A percentile compares a stretch with the other conserved stretches of the same genome.
phyloP scores from a whole-genome alignment of 2,888 invertebrate species.

The Netelia melanura region DNA sequence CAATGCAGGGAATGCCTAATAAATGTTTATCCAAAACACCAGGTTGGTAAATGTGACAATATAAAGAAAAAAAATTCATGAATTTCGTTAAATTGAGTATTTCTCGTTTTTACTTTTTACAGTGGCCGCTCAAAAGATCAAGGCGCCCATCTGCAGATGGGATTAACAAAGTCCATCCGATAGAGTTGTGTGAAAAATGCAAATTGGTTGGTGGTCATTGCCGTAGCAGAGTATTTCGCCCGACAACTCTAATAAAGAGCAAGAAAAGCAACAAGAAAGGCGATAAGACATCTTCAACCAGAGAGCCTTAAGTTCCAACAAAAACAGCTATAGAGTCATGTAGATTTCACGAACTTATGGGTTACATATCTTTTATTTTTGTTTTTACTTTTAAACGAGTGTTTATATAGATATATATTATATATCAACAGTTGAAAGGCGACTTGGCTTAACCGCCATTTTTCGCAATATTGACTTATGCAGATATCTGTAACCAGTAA shows the following conservation, averaged over 20 bases:
- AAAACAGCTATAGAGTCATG: too few species aligned
- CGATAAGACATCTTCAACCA: background rate
- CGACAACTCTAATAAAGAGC: too few species aligned
- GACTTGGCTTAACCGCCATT: too few species aligned
- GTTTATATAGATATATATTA: too few species aligned
- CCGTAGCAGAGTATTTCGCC: constrained; percentile 85
- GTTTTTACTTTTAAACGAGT: too few species aligned
- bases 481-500: too few species aligned
- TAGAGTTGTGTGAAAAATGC: constrained; percentile 94
- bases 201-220: constrained; percentile 93
- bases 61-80: background rate
- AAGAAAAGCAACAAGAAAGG: background rate
- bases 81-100: background rate
- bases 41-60: constrained; percentile 86
- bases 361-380: too few species aligned
- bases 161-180: constrained; percentile 96
- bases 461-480: too few species aligned
- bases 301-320: too few species aligned
- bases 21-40: constrained; percentile 94
- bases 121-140: constrained; percentile 94
- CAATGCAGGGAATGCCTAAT: constrained; percentile 95
- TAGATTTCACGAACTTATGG: too few species aligned
- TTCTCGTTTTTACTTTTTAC: constrained; percentile 79
- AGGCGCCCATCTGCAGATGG: constrained; percentile 92
- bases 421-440: too few species aligned